Evolutionary conservation across 2,888 invertebrate genomes (phyloP), one percentile per base, ranked within the genome.

Genomic region (Agrotis ipsilon): DNA sequence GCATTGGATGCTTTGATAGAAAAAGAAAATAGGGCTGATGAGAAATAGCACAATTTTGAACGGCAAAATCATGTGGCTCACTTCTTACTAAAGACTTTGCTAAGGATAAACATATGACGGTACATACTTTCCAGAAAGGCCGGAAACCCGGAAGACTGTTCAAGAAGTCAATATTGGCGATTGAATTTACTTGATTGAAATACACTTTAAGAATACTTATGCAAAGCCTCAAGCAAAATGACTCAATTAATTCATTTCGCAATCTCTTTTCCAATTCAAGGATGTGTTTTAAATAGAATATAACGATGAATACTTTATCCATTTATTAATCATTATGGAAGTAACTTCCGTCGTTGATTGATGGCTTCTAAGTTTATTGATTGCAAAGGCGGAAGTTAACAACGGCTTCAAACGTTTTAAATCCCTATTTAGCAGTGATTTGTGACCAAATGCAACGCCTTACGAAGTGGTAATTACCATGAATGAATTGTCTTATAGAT

Each of bases 301-400:
- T 43, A 27, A 52, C 24, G 45, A 63, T 24, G 14, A 39, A 60
- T 48, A 13, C 59, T 51, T 49, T n/a, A 64, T 18, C 3, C 45
- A 60, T 46, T 13, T 45, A 48, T 1, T 11, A 48, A 24, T 49
- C 9, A 72, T 48, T 74, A 80, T 52, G 43, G 49, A 75, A 61
- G 61, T 52, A 13, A 45, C 75, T 76, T 76, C 75, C 80, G 80
- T 18, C 11, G 11, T 2, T 57, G 21, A 66, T 51, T n/a, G n/a
- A 74, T 60, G n/a, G 16, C 13, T 14, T n/a, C 24, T 80, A 60
- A 45, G 48, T 24, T 48, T 18, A 75, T 45, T 62, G 52, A 58
- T 24, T 49, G 43, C 18, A 24, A 24, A 32, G 19, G 32, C 75
- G 61, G 75, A 76, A 48, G 46, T 61, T 19, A 24, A 3, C 32